phyloP scores from a whole-genome alignment of 1,140 invertebrate genomes.

The Drosophila orena region DNA sequence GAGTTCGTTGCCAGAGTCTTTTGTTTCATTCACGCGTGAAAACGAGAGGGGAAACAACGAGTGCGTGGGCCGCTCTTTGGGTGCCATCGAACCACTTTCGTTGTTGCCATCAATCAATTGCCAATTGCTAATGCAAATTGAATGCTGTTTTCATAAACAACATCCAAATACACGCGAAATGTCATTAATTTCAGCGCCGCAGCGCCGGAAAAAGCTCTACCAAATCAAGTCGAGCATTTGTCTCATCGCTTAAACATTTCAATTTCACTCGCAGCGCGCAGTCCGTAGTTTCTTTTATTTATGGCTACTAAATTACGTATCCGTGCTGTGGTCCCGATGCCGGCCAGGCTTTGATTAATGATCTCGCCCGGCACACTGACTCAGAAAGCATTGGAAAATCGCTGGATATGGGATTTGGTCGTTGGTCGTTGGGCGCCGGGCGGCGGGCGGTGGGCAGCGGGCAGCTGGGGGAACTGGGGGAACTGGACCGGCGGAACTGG shows the following conservation, averaged over 20 bases:
- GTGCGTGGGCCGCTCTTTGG: slow-evolving; percentile 39
- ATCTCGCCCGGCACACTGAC: slow-evolving; percentile 52
- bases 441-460: background rate
- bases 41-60: background rate
- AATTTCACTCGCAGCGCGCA: slow-evolving; percentile 69
- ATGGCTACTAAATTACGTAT: slow-evolving; percentile 82
- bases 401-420: background rate
- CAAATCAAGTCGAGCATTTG: slow-evolving; percentile 79
- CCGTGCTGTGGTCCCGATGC: slow-evolving; percentile 48
- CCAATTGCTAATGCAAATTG: slow-evolving; percentile 78
- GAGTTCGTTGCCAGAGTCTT: slow-evolving; percentile 74
- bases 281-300: slow-evolving; percentile 75
- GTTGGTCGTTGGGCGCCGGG: background rate
- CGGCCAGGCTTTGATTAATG: slow-evolving; percentile 68
- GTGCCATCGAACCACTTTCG: slow-evolving; percentile 40
- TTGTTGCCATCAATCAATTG: slow-evolving; percentile 65
- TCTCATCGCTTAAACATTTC: slow-evolving; percentile 82
- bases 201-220: slow-evolving; percentile 33
- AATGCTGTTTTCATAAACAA: slow-evolving; percentile 81
- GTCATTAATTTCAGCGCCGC: slow-evolving; percentile 71
- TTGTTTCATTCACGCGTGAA: slow-evolving; percentile 57
- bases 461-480: background rate
- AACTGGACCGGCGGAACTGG: slow-evolving; percentile 24
- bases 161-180: slow-evolving; percentile 76
- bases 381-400: slow-evolving; percentile 20